Evolutionary conservation across 2,888 invertebrate genomes (phyloP).

Genomic region (Drosophila pseudotakahashii): DNA sequence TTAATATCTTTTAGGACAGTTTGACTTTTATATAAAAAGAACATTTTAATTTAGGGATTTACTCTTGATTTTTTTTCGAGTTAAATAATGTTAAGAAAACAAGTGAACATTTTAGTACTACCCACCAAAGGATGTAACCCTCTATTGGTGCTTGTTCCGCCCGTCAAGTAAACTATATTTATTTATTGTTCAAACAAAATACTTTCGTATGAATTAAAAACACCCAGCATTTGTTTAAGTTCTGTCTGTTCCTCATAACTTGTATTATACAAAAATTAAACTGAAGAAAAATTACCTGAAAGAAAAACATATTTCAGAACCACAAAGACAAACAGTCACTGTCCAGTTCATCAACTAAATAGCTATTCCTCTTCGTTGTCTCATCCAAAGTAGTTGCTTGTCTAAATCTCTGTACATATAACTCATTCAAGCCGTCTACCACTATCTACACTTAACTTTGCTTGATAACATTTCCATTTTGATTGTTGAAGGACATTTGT

Average conservation of each 20-base stretch:
- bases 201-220: constrained; percentile 25
- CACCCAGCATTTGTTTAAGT: constrained; percentile 41
- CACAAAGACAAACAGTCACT: constrained; percentile 43
- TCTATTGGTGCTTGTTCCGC: constrained; percentile 85
- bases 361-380: constrained; percentile 19
- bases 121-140: constrained; percentile 81
- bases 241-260: constrained; percentile 44
- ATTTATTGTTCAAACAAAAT: constrained; percentile 8
- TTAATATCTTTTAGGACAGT: not conserved
- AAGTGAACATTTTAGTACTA: constrained; percentile 24
- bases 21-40: not conserved
- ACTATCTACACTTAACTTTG: constrained; percentile 15
- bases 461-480: constrained; percentile 21
- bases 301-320: constrained; percentile 8
- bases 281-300: not conserved
- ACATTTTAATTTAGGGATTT: not conserved
- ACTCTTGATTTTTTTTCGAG: not conserved
- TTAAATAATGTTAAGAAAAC: not conserved
- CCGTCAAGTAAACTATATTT: constrained; percentile 79
- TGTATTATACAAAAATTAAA: constrained; percentile 37
- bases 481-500: not conserved
- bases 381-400: constrained; percentile 26
- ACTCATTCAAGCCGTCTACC: constrained; percentile 21
- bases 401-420: constrained; percentile 31
- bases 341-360: constrained; percentile 21